phyloP scores from a whole-genome alignment of 2,113 vertebrate genomes.

The Antigone vipio region DNA sequence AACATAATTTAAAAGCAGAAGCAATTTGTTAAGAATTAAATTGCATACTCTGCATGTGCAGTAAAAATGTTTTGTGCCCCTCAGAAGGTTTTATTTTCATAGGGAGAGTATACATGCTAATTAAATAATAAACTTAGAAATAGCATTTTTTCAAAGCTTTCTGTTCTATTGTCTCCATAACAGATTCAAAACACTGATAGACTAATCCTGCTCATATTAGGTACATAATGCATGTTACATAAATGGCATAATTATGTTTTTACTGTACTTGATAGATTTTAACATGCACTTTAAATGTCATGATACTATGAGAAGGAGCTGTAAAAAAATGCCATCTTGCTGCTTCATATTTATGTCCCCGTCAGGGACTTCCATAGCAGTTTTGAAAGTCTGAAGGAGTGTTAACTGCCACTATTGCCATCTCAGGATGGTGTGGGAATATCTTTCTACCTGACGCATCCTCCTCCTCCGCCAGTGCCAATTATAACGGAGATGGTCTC shows the following conservation, averaged over 20 bases:
- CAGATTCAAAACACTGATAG: not conserved
- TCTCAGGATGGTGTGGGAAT: not conserved
- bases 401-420: not conserved
- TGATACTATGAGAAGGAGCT: constrained; percentile 1
- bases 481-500: not conserved
- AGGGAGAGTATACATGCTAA: not conserved
- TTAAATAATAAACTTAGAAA: constrained; percentile 37
- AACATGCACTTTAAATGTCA: constrained; percentile 6
- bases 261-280: constrained; percentile 25
- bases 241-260: not conserved
- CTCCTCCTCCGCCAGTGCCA: not conserved
- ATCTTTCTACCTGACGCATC: not conserved
- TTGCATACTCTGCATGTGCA: not conserved
- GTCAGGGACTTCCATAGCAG: not conserved
- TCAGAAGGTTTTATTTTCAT: constrained; percentile 39
- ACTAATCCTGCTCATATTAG: not conserved
- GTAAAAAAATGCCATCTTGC: constrained; percentile 4
- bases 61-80: not conserved
- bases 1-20: constrained; percentile 14
- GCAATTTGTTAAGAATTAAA: not conserved
- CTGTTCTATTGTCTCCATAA: not conserved
- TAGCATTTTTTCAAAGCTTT: not conserved
- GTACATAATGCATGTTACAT: not conserved
- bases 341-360: not conserved
- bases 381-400: not conserved